Evolutionary conservation across 2,888 invertebrate species (phyloP), one percentile per base, ranked within the genome.

Genomic region (Drosophila pseudotalamancana): DNA sequence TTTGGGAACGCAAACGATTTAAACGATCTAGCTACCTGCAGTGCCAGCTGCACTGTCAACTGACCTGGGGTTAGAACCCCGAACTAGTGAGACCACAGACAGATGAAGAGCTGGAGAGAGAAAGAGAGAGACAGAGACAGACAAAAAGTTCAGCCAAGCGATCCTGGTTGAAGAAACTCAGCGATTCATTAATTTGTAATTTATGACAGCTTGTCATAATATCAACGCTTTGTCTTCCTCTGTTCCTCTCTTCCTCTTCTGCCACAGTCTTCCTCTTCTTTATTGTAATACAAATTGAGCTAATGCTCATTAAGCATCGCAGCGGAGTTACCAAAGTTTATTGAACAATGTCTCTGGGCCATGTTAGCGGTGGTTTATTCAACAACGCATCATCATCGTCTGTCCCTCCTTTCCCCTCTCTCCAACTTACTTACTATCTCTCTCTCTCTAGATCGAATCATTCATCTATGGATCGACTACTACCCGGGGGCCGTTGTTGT

Each of bases 171-270:
- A 21, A 64, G 48, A 53, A 48, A 53, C 25, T 50, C 61, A 32
- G 12, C 35, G 56, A 60, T 73, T 82, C 86, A 88, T 80, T 88
- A 87, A 84, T 87, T 87, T 88, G 79, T 87, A 74, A 89, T 88
- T 87, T 88, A 85, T 87, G 87, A 89, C 87, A 88, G 77, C 69
- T 82, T 87, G 87, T 87, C 87, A 89, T 77, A 89, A 87, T 85
- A 87, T 73, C 86, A 72, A 64, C 64, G 65, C 62, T 61, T 42
- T 16, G 32, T 43, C 43, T 43, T 16, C 43, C 27, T 23, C 14
- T 18, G 29, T 6, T 9, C 3, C 6, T 9, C 25, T 23, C 4
- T 6, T 5, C 4, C 23, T 40, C 40, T 40, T 40, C 5, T 4
- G 2, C 23, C 40, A 14, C 25, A 27, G 1, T 42, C 32, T 29